Evolutionary conservation across 92 coral and sea anemone genomes (phyloP).

Genomic region (Parazoanthus swiftii): DNA sequence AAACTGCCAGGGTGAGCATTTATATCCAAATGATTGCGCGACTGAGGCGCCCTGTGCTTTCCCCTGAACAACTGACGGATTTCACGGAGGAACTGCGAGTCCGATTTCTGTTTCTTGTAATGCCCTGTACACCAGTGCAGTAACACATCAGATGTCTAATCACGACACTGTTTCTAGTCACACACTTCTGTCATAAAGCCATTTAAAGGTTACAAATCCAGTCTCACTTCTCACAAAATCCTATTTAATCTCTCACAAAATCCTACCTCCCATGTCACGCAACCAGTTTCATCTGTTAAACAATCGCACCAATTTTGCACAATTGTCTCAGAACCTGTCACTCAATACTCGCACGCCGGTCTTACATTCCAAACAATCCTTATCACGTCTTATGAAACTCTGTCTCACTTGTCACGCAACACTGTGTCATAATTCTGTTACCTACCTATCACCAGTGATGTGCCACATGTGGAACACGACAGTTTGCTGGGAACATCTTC

Average conservation of each 20-base stretch:
- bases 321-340: too few relatives aligned
- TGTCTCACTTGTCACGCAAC: neutral
- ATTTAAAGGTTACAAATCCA: too few relatives aligned
- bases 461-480: slow-evolving; percentile 9
- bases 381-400: neutral
- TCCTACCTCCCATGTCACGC: neutral
- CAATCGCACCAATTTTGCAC: too few relatives aligned
- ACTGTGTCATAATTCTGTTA: neutral
- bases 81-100: slow-evolving; percentile 18
- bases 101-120: slow-evolving; percentile 27
- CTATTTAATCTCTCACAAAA: too few relatives aligned
- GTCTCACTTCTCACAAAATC: too few relatives aligned
- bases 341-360: neutral
- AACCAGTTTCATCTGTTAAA: neutral
- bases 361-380: neutral
- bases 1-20: slow-evolving; percentile 2
- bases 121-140: neutral
- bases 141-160: neutral
- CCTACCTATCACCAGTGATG: slow-evolving; percentile 17
- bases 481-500: slow-evolving; percentile 3
- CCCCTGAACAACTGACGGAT: slow-evolving; percentile 23
- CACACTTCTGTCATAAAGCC: too few relatives aligned
- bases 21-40: neutral
- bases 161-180: neutral
- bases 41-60: neutral